Base-by-base conservation (phyloP, 2,113 vertebrate species). In the Leptocoma aspasia region DNA sequence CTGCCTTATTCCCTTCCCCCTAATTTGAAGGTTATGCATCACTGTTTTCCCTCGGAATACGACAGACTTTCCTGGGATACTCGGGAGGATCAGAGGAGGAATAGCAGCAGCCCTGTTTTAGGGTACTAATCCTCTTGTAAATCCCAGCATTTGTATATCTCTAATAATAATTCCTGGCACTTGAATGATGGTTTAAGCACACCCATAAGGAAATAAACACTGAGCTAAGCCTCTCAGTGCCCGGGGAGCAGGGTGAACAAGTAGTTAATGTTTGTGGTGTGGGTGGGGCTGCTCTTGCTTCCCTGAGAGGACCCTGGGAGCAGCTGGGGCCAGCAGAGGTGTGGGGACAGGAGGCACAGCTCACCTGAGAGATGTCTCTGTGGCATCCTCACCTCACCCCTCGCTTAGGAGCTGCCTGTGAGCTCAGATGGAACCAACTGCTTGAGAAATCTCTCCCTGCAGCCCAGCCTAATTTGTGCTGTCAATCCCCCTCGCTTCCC, bases 401-500 rank as follows among this genome's bases (percentile, higher is more conserved):
- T n/a, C 11, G 17, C 84, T 72, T 23, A 49, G 19, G 37, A 94
- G 82, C 59, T 75, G 31, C 11, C 64, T 68, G 85, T 31, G 90
- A 94, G 84, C 89, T 96, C 85, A 85, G 71, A 71, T 1, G n/a
- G 92, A 95, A 91, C 80, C 61, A 82, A 61, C 53, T 41, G 20
- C 42, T 78, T 82, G 88, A 96, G 84, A 68, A 87, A 91, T 90
- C 73, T 86, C 72, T 86, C 85, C 57, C 31, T 2, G 56, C 95
- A 88, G 80, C 92, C 44, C 10, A 42, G n/a, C 86, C 71, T 86
- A 75, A 94, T 95, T 87, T 94, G 31, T 42, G 88, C 71, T 89
- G 79, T 90, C 92, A 95, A 79, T 95, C 82, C 52, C 13, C 60
- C 11, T 89, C 2, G 16, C 90, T 94, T 90, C 72, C 94, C 5